Evolutionary conservation across 2,113 vertebrate genomes (phyloP), one percentile per base, ranked within the genome.

Genomic region (Sceloporus undulatus): DNA sequence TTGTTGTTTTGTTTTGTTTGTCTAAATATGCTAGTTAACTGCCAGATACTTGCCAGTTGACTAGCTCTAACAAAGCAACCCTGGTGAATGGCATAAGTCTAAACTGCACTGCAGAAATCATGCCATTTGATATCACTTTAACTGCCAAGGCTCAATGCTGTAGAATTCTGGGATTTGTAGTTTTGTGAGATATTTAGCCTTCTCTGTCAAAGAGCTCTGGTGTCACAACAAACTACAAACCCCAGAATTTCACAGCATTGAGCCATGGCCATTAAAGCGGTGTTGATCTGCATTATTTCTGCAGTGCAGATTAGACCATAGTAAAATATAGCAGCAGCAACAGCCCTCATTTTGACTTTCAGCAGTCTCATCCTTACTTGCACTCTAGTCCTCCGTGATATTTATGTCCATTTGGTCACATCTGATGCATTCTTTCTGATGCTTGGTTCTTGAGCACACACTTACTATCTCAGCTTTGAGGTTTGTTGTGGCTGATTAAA

Each of bases 401-500:
- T 11, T 80, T 9, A 5, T 52, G 82, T 62, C 18, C 73, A 81
- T 91, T 90, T 92, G 85, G 52, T 89, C 62, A 54, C 81, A 79
- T 84, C 82, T 68, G 14, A 77, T 34, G 73, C 48, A 40, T 76
- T 25, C 5, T 54, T 86, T 59, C 54, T 79, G 86, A 85, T 89
- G 87, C 76, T 92, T 21, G 9, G 89, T 92, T 48, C 74, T 90
- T 56, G 34, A 59, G 76, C 88, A 84, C 82, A 85, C 11, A 11
- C 70, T 93, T 91, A 89, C 90, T 75, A 91, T 88, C 70, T 94
- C 83, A 1, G 21, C 52, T 92, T 84, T 62, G 54, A 79, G 89
- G 59, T 94, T 89, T 88, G 86, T 93, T 92, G 79, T 83, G 73
- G 85, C 56, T 82, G 65, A 76, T 38, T 77, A 84, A 79, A 75